Evolutionary conservation across 2,113 vertebrate genomes (phyloP), one percentile per base, ranked within the genome.

Genomic region (Thalassarche chlororhynchos): DNA sequence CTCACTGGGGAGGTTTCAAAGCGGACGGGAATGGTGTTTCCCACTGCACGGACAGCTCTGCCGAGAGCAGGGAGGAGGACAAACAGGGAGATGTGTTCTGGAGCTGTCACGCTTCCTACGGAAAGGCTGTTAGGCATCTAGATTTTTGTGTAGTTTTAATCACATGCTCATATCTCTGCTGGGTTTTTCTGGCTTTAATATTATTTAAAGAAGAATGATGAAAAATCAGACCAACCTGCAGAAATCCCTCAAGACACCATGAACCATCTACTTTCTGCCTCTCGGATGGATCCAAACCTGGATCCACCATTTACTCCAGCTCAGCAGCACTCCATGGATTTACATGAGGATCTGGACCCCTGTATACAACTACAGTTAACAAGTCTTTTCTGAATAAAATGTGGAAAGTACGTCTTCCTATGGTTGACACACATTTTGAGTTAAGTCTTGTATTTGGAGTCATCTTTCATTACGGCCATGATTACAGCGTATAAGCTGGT

Each of bases 41-140:
- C 13, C 71, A 2, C 8, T 0, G 0, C 9, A 54, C 0, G 2
- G 51, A 34, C 3, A 1, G 87, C 75, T 57, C 52, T 38, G 87
- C 58, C 0, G 8, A 1, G 34, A 14, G 14, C 58, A 3, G 78
- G 31, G 36, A 66, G 49, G 58, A 32, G 87, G 14, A 54, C 20
- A 38, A 29, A 10, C 21, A 15, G 12, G 87, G 70, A 88, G 78
- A 34, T 2, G 40, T 5, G 84, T 2, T 83, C 89, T 65, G 93
- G 51, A 86, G 83, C 82, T 71, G 36, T 32, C 92, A 89, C 12
- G 26, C 87, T 85, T 55, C 93, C 96, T 52, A 54, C 68, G 4
- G 85, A 84, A 83, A 86, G 70, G 68, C 78, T 90, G 82, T 10
- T 6, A 29, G 66, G 82, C 78, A 64, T 3, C 62, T 21, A 19